These are phyloP conservation scores for Scophthalmus maximus DNA, from an alignment of 2,113 vertebrate species.

Conservation along the genomic window DNA sequence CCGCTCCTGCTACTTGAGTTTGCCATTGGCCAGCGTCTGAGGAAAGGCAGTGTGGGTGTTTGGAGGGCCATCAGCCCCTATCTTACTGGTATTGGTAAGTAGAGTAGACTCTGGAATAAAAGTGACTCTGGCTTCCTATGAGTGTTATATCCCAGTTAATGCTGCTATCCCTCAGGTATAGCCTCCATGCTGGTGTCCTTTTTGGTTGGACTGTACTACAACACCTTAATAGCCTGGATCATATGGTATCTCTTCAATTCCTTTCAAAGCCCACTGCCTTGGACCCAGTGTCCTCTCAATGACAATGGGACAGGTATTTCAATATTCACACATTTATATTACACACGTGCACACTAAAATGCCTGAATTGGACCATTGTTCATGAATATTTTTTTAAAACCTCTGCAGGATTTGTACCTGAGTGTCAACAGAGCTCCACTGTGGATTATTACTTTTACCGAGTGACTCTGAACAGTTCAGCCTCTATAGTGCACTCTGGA, in stretches of 20 bases:
- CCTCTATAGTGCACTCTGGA: conserved; percentile 84
- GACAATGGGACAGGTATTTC: conserved; percentile 85
- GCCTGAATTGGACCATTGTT: too few species aligned
- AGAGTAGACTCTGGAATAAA: not conserved
- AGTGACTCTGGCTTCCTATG: not conserved
- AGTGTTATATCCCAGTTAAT: not conserved
- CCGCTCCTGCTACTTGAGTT: conserved; percentile 92
- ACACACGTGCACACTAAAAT: not conserved
- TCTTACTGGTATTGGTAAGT: conserved; percentile 90
- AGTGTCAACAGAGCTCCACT: conserved; percentile 88
- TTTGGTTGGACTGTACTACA: conserved; percentile 90
- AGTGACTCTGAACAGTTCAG: conserved; percentile 87
- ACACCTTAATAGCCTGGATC: conserved; percentile 90
- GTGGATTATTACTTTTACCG: conserved; percentile 95
- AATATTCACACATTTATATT: not conserved
- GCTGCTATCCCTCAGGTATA: conserved; percentile 79
- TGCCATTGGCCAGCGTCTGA: conserved; percentile 91
- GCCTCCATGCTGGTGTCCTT: conserved; percentile 91
- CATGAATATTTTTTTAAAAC: too few species aligned
- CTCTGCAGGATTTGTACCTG: conserved; percentile 82
- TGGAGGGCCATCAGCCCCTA: conserved; percentile 89
- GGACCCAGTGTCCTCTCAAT: conserved; percentile 88
- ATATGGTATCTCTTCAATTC: conserved; percentile 79
- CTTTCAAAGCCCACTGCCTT: conserved; percentile 86
- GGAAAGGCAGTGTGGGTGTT: conserved; percentile 89